These are phyloP conservation scores for Sphenopsis melanotis DNA, from an alignment of 2,797 vertebrate species.

Conservation along the genomic window DNA sequence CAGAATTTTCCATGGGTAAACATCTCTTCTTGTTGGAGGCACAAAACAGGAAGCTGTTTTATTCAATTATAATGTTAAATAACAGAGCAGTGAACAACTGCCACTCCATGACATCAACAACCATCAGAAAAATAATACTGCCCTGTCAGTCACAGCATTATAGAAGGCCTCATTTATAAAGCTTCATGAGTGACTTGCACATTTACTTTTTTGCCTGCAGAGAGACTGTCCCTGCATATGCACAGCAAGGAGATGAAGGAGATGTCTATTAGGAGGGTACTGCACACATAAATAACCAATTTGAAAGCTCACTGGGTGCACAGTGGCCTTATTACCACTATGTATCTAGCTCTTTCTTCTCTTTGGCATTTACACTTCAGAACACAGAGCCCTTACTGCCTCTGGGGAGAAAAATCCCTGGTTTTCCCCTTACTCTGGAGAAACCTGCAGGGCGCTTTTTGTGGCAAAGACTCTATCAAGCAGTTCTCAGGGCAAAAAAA, in stretches of 20 bases:
- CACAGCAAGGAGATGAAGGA: background rate
- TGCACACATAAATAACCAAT: background rate
- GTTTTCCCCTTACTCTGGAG: background rate
- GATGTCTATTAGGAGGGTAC: background rate
- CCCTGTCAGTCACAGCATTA: background rate
- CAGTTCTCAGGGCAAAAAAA: background rate
- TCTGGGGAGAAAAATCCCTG: background rate
- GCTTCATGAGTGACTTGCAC: background rate
- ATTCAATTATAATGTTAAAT: background rate
- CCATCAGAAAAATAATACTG: background rate
- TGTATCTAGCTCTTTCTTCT: background rate
- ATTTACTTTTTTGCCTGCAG: background rate
- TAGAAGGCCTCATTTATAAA: background rate
- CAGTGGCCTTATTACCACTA: background rate
- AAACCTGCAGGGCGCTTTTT: background rate
- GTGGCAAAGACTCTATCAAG: background rate
- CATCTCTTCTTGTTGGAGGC: background rate
- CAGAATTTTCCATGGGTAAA: background rate
- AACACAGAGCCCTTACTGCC: background rate
- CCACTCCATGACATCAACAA: background rate
- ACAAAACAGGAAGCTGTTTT: background rate
- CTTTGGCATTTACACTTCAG: slow-evolving; percentile 13
- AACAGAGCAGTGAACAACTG: slow-evolving; percentile 2
- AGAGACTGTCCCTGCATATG: background rate
- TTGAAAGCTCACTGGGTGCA: background rate